Evolutionary conservation across 1,140 invertebrate species (phyloP), one percentile per base, ranked within the genome.

Genomic region (Plectus sambesii): DNA sequence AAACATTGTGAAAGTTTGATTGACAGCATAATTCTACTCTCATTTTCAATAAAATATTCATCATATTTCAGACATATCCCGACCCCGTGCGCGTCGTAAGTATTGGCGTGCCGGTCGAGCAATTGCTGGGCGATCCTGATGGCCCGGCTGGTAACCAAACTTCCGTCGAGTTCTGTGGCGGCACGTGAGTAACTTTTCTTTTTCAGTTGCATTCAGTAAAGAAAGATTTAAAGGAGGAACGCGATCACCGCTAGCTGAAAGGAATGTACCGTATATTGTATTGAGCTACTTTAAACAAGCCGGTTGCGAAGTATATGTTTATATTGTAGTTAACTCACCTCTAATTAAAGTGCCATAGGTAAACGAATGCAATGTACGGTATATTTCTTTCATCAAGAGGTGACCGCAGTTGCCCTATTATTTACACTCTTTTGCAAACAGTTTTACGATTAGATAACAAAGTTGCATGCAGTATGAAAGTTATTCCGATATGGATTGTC

Each of bases 111-210:
- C 80, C 88, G 2, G 81, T 99, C 15, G 87, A 96, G 56, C 77
- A 87, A 29, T 73, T 99, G 5, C 81, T 92, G 64, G 75, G 76
- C 39, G 81, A 97, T 75, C 92, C 92, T 1, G 77, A 82, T 29
- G 78, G 81, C 22, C 75, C 79, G 12, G 78, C 75, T 36, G 90
- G 82, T 3, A 76, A 78, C 38, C 72, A 81, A 40, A 94, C 89
- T 1, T 94, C 92, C 20, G 84, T 99, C n/a, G 94, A 99, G 75
- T 98, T 99, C 74, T 99, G 94, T 75, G 94, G 94, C 53, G 94
- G 94, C 63, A 98, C 93, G 79, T 82, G 69, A 76, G 72, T 69
- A 24, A 1, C 9, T 22, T 1, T 2, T 24, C 47, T 42, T 42
- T 30, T n/a, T 52, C 20, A 17, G 33, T 27, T 0, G 1, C n/a